A percentile compares a stretch with the other conserved stretches of the same genome.
phyloP scores from a whole-genome alignment of 2,113 vertebrate genomes.

The Lagenorhynchus albirostris region DNA sequence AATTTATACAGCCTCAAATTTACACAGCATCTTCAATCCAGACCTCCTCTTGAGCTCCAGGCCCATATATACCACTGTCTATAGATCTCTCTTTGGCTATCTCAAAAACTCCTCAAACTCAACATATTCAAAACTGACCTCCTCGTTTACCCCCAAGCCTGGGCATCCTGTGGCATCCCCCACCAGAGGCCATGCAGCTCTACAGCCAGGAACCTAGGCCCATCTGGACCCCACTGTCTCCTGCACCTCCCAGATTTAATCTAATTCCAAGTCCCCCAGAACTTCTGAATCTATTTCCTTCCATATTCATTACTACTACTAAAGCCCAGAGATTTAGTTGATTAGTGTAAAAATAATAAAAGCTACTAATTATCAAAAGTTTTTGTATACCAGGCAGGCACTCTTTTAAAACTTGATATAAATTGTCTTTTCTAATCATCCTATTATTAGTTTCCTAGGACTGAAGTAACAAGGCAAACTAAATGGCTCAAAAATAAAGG shows the following conservation, averaged over 20 bases:
- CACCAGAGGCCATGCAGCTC: neutral
- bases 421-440: neutral
- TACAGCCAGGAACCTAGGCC: neutral
- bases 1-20: neutral
- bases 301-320: neutral
- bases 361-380: neutral
- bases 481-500: neutral
- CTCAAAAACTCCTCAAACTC: neutral
- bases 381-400: neutral
- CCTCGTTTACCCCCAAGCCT: neutral
- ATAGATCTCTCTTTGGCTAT: neutral
- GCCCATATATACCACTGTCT: neutral
- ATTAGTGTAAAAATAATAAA: constrained; percentile 3
- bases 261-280: neutral
- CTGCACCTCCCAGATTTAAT: neutral
- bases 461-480: neutral
- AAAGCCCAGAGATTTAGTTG: neutral
- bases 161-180: neutral
- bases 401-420: neutral
- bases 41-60: neutral
- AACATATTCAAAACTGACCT: neutral
- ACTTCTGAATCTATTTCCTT: neutral
- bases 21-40: neutral
- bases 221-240: neutral
- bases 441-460: neutral